Base-by-base conservation (phyloP, 1,140 invertebrate species). In the Euura saliciscinereae region DNA sequence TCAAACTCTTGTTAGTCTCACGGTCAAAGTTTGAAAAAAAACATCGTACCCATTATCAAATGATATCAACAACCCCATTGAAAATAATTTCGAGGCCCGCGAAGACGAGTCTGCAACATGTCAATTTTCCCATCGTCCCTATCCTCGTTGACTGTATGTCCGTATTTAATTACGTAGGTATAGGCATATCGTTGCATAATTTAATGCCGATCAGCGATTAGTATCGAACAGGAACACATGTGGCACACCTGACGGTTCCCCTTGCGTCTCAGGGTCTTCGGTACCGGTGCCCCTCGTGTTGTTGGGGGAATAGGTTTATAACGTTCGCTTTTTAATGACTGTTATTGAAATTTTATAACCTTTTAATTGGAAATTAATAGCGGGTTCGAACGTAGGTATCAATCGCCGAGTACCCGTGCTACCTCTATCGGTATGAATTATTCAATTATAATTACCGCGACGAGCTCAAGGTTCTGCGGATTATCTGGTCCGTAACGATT, bases 311-410 rank as follows among this genome's bases (percentile, higher is more conserved):
- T 28, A 28, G 80, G 75, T 77, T 79, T 80, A 77, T 83, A 87
- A 86, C 84, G 83, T 87, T 80, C 84, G 83, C 77, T 86, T 79
- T 80, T 84, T 87, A 86, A 86, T 84, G 84, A 85, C 81, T 84
- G 85, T 87, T 86, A 88, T 88, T 88, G 85, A 86, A 88, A 87
- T 88, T 87, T 86, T 88, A 86, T 79, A 83, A 80, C 80, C 75
- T 83, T 83, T 86, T 86, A 87, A 88, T 88, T 87, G 83, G 80
- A 84, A 86, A 84, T 84, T 87, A 87, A 86, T 85, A 83, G 78
- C 75, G 73, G 77, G 82, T 84, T 85, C 77, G 75, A 67, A 75
- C 75, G 77, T 28, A 28, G 28, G 28, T 79, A 78, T 80, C 78
- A 80, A 77, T 83, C 80, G 77, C 83, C 46, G 46, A 51, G 46